Base-by-base conservation (phyloP, 2,113 vertebrate genomes). In the Scytalopus superciliaris region DNA sequence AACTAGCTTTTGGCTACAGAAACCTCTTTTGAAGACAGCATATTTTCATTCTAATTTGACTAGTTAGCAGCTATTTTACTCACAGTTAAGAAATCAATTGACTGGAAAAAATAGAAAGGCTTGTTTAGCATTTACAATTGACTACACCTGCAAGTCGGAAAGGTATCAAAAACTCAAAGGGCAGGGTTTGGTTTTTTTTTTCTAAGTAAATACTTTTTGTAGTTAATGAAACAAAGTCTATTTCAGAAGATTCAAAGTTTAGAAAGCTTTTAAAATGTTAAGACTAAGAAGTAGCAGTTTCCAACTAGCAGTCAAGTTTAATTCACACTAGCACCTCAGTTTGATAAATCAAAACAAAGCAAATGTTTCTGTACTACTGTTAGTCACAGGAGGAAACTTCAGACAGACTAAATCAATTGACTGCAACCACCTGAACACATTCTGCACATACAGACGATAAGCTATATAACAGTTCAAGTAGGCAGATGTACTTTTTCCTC, bases 41-140 rank as follows among this genome's bases (percentile, higher is more conserved):
- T 55, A 31, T 81, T 84, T 81, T 88, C 30, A 74, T 76, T 83
- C 35, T 84, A 59, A 83, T 74, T 88, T 80, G 59, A 74, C 63
- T 73, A 86, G 59, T 62, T 78, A 59, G 50, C 5, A 4, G 40
- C 79, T 88, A 80, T 76, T 80, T 80, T 67, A 84, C 49, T 91
- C 50, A 64, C 49, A 89, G 83, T 84, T 90, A 81, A 92, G 55
- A 85, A 93, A 86, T 25, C 50, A 81, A 79, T 57, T 90, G 77
- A 85, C 50, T 67, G 50, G 55, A 66, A 70, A 90, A 91, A 95
- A 44, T 7, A 62, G 23, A 27, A 86, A 55, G 16, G 12, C 47
- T 84, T 84, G 42, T 47, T 84, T 88, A 77, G 45, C 55, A 63
- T 47, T 86, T 93, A 70, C 3, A 55, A n/a, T 8, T 73, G n/a